Evolutionary conservation across 2,113 vertebrate species (phyloP).

Genomic region (Laticauda laticaudata): DNA sequence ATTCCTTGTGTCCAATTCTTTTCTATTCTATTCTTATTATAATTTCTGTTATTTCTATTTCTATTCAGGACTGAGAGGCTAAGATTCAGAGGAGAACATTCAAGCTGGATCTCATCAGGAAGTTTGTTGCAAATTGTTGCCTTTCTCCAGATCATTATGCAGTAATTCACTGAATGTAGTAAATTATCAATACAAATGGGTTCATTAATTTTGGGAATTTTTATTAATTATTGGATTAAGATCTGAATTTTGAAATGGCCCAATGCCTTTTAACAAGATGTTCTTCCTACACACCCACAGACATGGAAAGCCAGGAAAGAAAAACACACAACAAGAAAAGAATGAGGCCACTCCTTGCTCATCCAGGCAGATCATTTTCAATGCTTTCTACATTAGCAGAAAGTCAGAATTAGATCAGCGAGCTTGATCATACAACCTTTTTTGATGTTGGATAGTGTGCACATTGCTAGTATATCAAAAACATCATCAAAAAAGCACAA

Average conservation of each 20-base stretch:
- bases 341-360: not conserved
- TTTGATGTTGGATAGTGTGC: not conserved
- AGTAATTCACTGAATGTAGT: conserved; percentile 14
- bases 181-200: conserved; percentile 23
- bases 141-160: not conserved
- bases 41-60: too few species aligned
- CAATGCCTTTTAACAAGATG: conserved; percentile 15
- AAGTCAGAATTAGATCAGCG: not conserved
- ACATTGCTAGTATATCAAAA: not conserved
- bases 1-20: too few species aligned
- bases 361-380: not conserved
- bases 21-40: too few species aligned
- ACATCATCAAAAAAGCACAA: too few species aligned
- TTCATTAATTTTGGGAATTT: conserved; percentile 27
- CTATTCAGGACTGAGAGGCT: conserved; percentile 11
- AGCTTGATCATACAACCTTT: not conserved
- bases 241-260: not conserved
- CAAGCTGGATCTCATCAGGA: conserved; percentile 21
- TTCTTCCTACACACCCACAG: not conserved
- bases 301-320: not conserved
- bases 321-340: not conserved
- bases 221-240: not conserved
- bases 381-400: not conserved
- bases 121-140: conserved; percentile 26
- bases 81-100: conserved; percentile 2